Conservation (phyloP, 2,888 invertebrate species). For the Zygothrica quintamaculata region DNA sequence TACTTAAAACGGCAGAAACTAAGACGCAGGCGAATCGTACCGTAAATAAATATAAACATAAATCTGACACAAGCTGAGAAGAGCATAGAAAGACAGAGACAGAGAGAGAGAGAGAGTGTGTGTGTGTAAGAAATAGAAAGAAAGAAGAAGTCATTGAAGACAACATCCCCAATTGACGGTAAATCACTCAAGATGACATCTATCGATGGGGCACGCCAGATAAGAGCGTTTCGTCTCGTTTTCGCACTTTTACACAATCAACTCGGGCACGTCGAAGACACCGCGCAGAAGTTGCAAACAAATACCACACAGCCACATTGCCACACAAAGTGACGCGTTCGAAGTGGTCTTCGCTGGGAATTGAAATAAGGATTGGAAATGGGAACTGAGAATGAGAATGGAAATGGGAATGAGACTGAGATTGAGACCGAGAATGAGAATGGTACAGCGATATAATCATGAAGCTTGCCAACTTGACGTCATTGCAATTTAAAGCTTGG, state of each 20-base stretch:
- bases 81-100: no score
- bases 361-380: constrained; percentile 27
- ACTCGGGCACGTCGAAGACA: constrained; percentile 54
- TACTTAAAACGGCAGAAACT: constrained; percentile 25
- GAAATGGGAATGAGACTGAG: constrained; percentile 8
- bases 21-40: constrained; percentile 57
- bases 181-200: constrained; percentile 83
- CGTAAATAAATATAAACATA: constrained; percentile 80
- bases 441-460: constrained; percentile 61
- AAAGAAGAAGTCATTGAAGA: constrained; percentile 70
- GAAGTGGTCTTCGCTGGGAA: background rate
- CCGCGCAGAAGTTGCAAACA: constrained; percentile 42
- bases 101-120: constrained; percentile 8
- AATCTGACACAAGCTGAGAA: no score
- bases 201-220: constrained; percentile 80
- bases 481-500: constrained; percentile 76
- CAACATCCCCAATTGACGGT: constrained; percentile 82
- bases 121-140: constrained; percentile 2
- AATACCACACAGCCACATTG: constrained; percentile 25
- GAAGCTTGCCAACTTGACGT: constrained; percentile 77
- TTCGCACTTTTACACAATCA: constrained; percentile 81
- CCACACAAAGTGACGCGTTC: constrained; percentile 17
- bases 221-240: constrained; percentile 81
- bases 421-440: constrained; percentile 13
- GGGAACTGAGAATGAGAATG: constrained; percentile 15